Percentiles rank a stretch among this genome's conserved stretches.
phyloP scores from a whole-genome alignment of 2,888 invertebrate genomes.

The Strigamia maritima region DNA sequence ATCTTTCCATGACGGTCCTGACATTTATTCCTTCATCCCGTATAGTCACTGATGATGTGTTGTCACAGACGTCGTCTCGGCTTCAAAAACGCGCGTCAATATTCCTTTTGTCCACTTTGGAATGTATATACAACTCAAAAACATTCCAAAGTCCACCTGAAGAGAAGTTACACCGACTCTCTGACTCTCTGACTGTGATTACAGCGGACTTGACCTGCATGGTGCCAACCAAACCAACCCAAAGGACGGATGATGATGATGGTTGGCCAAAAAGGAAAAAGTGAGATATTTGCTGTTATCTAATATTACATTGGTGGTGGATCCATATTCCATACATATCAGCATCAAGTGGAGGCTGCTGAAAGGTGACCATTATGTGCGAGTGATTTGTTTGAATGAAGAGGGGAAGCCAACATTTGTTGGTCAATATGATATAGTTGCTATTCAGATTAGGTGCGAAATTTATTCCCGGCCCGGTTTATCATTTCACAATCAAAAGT shows the following conservation, averaged over 20 bases:
- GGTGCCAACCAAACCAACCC: background rate
- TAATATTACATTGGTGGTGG: background rate
- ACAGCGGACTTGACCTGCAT: background rate
- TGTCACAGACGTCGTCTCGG: background rate
- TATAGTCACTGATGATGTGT: background rate
- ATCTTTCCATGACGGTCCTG: background rate
- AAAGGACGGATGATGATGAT: background rate
- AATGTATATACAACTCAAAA: conserved; percentile 30
- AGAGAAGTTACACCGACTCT: background rate
- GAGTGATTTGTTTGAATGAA: background rate
- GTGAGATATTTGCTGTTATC: background rate
- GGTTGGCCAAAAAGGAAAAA: background rate
- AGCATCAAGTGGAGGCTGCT: background rate
- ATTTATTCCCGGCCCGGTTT: background rate
- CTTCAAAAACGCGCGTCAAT: conserved; percentile 18
- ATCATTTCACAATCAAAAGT: background rate
- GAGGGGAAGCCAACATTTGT: background rate
- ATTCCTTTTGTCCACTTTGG: conserved; percentile 28
- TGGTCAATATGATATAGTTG: background rate
- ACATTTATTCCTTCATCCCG: background rate
- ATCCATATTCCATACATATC: no score
- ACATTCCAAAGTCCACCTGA: background rate
- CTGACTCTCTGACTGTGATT: background rate
- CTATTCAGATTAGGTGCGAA: background rate
- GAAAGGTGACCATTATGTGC: background rate